Base-by-base conservation (phyloP, 2,888 invertebrate species). In the Plusia festucae region DNA sequence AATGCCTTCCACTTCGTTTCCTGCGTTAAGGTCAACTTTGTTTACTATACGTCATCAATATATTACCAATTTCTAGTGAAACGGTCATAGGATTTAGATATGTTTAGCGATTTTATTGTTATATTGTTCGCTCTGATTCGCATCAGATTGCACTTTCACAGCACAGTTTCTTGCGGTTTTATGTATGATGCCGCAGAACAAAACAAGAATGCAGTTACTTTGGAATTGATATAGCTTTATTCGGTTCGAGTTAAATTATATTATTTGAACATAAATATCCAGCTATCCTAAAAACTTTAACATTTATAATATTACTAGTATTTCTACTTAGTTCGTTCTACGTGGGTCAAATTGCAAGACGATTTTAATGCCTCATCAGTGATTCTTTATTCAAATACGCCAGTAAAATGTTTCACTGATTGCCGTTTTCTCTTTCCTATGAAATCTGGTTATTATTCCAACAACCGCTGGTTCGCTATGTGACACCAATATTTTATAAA, bases 1-100 rank as follows among this genome's bases (percentile, higher is more conserved):
- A 80, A 68, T 75, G 59, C 62, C 72, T 66, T 67, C 68, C 62
- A 63, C 65, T 70, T 73, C 53, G 67, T 79, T 79, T 85, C 70
- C 76, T 76, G 65, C 62, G 55, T 59, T 80, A 70, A 82, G 78
- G 82, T 82, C 78, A 67, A 51, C 57, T 53, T 54, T 22, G 52
- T 68, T 68, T 67, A 68, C 51, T 59, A 60, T 55, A 56, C 46
- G 64, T 62, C 57, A 60, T 60, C 46, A 54, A 53, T 51, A 61
- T 22, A 46, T 22, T 60, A 44, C 55, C 53, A 46, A 53, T 49
- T 22, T 52, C 9, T 32, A 67, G 60, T 24, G 24, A 69, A 53
- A 60, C 60, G 18, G 52, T 62, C 53, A 65, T 32, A 22, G 54
- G 44, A 65, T 60, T 68, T 24, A 57, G 32, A 59, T 64, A 46